These are phyloP conservation scores for Diceros bicornis DNA, from an alignment of 2,797 vertebrate species.

Conservation along the genomic window DNA sequence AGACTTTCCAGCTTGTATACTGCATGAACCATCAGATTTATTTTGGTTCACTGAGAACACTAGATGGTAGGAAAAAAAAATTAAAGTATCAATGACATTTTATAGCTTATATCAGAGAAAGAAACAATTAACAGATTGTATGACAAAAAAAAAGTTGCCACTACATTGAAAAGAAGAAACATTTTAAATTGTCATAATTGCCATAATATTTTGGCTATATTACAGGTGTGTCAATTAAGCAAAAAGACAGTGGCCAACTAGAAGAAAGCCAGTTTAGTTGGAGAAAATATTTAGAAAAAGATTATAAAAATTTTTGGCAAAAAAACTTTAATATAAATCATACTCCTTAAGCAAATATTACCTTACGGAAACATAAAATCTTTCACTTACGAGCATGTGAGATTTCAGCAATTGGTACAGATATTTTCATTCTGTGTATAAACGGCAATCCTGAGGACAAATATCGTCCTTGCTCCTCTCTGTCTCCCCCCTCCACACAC, in stretches of 20 bases:
- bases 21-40: conserved; percentile 46
- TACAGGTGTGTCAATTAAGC: conserved; percentile 53
- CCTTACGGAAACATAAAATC: conserved; percentile 35
- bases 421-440: background rate
- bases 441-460: background rate
- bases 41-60: background rate
- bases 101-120: background rate
- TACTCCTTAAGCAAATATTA: background rate
- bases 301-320: conserved; percentile 56
- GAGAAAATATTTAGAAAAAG: background rate
- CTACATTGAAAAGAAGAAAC: conserved; percentile 67
- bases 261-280: background rate
- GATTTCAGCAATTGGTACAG: background rate
- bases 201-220: conserved; percentile 72
- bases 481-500: background rate
- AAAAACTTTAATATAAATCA: conserved; percentile 42
- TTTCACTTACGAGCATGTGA: background rate
- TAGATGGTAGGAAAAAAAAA: conserved; percentile 2
- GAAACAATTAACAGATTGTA: conserved; percentile 40
- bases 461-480: background rate
- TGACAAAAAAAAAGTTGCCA: background rate
- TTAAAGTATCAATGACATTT: conserved; percentile 50
- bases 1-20: background rate
- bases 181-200: conserved; percentile 59
- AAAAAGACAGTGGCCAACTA: background rate